Evolutionary conservation across 2,113 vertebrate species (phyloP).

Genomic region (Neodon shergylaensis): DNA sequence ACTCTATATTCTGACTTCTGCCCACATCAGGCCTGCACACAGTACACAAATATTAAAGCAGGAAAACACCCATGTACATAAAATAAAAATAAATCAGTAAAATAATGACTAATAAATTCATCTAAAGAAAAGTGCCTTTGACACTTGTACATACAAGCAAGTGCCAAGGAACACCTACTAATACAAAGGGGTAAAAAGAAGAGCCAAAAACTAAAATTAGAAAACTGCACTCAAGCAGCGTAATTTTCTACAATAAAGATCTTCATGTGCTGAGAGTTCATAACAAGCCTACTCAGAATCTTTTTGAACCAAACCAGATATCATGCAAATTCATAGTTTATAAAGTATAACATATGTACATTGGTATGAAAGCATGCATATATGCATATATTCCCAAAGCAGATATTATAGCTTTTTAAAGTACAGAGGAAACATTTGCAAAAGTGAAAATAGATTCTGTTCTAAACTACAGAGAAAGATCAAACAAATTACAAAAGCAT

Average conservation of each 20-base stretch:
- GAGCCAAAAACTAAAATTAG: neutral
- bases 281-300: neutral
- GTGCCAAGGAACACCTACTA: neutral
- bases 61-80: neutral
- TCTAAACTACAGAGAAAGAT: conserved; percentile 17
- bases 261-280: neutral
- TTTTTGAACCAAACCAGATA: conserved; percentile 15
- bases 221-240: neutral
- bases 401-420: neutral
- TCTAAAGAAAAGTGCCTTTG: neutral
- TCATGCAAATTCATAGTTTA: conserved; percentile 15
- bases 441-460: neutral
- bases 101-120: neutral
- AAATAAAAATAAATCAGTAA: neutral
- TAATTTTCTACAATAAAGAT: conserved; percentile 7
- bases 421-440: neutral
- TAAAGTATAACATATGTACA: neutral
- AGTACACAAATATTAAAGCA: too few relatives aligned
- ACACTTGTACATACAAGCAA: neutral
- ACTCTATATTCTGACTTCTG: neutral
- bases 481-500: conserved; percentile 19
- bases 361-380: neutral
- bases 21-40: neutral
- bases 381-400: conserved; percentile 25
- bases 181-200: neutral